Base-by-base conservation (phyloP, 1,140 invertebrate species). In the Diorhabda sublineata region DNA sequence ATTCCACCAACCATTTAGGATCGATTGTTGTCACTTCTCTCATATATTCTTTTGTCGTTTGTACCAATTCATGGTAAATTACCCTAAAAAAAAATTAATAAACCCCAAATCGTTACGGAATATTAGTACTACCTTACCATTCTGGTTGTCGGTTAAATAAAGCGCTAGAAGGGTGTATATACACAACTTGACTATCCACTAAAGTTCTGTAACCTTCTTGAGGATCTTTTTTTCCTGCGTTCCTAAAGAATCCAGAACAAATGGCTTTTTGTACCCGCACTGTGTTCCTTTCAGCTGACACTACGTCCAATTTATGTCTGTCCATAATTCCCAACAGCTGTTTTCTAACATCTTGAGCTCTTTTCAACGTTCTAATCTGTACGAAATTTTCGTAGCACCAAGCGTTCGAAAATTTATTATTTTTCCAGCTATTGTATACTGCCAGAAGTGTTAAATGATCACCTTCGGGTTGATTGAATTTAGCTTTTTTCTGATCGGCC, bases 341-440 rank as follows among this genome's bases (percentile, higher is more conserved):
- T 84, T 99, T 99, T 5, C 98, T 85, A 0, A 99, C 97, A 84
- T 99, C 98, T 82, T 99, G 97, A 0, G 98, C 96, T 65, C 97
- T 85, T 83, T 99, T 99, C 45, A 99, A 82, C 0, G 97, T 99
- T 41, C 98, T 83, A 45, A 97, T 96, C 84, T 99, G 98, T 5
- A 99, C 95, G 83, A 99, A 99, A 84, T 99, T 99, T 81, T 99
- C 98, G 80, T 98, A 98, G 82, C 98, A 99, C 98, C 98, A 99
- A 0, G 96, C 95, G 81, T 96, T 98, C 2, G 95, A 97, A 82
- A 98, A 99, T 80, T 99, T 98, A 81, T 99, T 98, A 78, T 98
- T 98, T 78, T 96, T 96, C 98, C 98, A 99, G 42, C 97, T 97
- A 80, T 99, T 99, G 80, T 98, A 99, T 3, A 99, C 97, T 0